A percentile compares a stretch with the other conserved stretches of the same genome.
Conservation (phyloP, 1,140 invertebrate genomes). For the Philopotamus ludificatus region DNA sequence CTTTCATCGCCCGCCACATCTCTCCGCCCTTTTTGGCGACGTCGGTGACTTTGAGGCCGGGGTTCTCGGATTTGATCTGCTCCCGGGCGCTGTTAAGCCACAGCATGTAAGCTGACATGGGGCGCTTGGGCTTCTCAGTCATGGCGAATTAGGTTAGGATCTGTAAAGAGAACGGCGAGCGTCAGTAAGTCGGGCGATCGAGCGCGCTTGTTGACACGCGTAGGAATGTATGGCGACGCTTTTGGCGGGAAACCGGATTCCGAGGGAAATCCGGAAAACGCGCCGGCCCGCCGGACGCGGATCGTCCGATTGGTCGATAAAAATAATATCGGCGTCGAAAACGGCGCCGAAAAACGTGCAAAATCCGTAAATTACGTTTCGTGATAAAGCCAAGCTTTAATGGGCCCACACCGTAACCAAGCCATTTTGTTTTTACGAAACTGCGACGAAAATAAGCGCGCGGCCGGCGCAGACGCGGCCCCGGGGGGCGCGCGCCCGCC, state of each 20-base stretch:
- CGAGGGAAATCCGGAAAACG: slow-evolving; percentile 1
- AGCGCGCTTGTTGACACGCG: not conserved
- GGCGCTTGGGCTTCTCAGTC: slow-evolving; percentile 81
- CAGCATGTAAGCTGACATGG: slow-evolving; percentile 82
- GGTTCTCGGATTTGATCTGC: slow-evolving; percentile 76
- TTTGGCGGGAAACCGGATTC: slow-evolving; percentile 41
- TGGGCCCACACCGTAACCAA: slow-evolving; percentile 33
- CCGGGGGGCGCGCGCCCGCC: too few species aligned
- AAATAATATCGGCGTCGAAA: slow-evolving; percentile 15
- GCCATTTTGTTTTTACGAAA: slow-evolving; percentile 40
- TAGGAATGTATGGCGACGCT: slow-evolving; percentile 23
- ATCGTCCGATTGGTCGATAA: slow-evolving; percentile 10
- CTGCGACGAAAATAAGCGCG: slow-evolving; percentile 38
- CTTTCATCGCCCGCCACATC: slow-evolving; percentile 77
- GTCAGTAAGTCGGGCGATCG: not conserved
- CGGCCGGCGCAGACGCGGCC: not conserved
- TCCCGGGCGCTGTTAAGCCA: slow-evolving; percentile 85
- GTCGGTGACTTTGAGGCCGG: slow-evolving; percentile 78
- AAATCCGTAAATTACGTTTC: slow-evolving; percentile 20
- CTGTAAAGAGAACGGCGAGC: not conserved
- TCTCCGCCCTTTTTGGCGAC: slow-evolving; percentile 85
- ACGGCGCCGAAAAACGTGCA: slow-evolving; percentile 2
- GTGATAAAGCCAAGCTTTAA: slow-evolving; percentile 36
- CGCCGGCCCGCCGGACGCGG: slow-evolving; percentile 10
- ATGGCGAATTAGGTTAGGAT: slow-evolving; percentile 65